Conservation (phyloP, 2,113 vertebrate genomes). For the Cebus imitator region DNA sequence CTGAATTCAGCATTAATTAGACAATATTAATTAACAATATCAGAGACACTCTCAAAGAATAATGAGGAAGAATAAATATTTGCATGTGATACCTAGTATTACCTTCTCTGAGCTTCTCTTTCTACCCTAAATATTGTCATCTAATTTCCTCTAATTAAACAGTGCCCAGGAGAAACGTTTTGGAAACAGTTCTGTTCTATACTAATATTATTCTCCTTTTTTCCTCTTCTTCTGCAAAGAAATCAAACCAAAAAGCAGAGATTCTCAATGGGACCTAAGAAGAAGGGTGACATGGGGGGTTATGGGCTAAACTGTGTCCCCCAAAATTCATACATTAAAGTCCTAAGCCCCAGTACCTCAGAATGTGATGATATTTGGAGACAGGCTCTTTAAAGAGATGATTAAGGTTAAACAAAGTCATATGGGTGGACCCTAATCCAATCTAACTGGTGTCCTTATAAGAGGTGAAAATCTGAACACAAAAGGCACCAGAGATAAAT, state of each 20-base stretch:
- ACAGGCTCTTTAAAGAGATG: background rate
- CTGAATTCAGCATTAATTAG: background rate
- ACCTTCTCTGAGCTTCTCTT: background rate
- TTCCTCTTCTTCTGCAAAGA: background rate
- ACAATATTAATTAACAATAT: background rate
- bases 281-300: background rate
- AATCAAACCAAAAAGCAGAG: background rate
- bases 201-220: background rate
- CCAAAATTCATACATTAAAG: background rate
- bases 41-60: background rate
- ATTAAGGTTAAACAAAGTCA: background rate
- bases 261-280: background rate
- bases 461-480: background rate
- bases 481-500: background rate
- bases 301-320: background rate
- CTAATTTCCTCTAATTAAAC: constrained; percentile 28
- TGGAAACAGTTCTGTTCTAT: constrained; percentile 12
- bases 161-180: background rate
- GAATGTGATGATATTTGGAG: background rate
- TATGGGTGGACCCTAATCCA: background rate
- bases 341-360: background rate
- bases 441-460: background rate
- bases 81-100: background rate
- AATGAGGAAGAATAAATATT: background rate
- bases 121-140: background rate